Evolutionary conservation across 2,797 vertebrate species (phyloP).

Genomic region (Morelia viridis): DNA sequence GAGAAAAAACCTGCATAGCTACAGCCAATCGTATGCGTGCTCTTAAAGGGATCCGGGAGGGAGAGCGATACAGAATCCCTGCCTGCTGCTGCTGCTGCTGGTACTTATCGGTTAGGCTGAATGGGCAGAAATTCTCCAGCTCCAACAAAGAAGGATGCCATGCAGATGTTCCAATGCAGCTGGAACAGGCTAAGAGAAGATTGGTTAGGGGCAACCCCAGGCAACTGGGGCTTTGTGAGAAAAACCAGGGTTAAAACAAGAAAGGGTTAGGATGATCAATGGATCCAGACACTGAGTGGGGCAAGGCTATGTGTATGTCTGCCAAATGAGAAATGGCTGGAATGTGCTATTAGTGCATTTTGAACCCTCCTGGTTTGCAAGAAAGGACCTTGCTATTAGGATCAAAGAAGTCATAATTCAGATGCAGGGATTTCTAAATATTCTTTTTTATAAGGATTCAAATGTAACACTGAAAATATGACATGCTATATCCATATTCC

Average conservation of each 20-base stretch:
- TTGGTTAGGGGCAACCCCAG: neutral
- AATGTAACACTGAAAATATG: neutral
- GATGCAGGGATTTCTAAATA: neutral
- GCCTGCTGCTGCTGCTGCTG: neutral
- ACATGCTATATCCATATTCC: neutral
- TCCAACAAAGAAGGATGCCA: neutral
- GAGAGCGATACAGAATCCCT: neutral
- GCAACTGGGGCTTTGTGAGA: neutral
- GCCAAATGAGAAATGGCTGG: neutral
- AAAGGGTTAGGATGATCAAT: neutral
- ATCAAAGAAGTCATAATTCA: neutral
- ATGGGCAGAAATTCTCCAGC: neutral
- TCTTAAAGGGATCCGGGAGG: slow-evolving; percentile 40
- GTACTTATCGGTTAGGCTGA: neutral
- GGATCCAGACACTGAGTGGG: neutral
- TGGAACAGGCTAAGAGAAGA: neutral
- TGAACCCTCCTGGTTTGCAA: neutral
- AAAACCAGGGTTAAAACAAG: neutral
- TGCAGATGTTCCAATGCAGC: neutral
- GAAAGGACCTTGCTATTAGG: neutral
- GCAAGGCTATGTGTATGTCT: neutral
- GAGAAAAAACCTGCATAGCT: slow-evolving; percentile 61
- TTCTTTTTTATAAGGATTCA: neutral
- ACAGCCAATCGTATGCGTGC: slow-evolving; percentile 64
- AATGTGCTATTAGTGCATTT: neutral